These are phyloP conservation scores for Mobula birostris DNA, from an alignment of 2,113 vertebrate species.

Conservation along the genomic window DNA sequence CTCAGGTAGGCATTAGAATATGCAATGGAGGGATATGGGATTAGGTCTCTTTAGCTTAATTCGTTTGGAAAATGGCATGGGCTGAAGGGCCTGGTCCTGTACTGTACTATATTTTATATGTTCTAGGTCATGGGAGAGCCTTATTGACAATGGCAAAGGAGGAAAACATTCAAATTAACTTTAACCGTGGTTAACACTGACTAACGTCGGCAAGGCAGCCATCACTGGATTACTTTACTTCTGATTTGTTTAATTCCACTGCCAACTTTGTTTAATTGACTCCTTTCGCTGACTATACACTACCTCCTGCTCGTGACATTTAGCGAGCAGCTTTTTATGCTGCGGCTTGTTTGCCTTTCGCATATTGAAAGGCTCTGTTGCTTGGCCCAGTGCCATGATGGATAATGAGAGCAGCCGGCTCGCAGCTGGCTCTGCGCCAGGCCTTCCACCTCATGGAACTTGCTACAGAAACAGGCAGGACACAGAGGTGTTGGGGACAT, in stretches of 20 bases:
- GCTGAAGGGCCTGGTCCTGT: not conserved
- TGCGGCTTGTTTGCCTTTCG: not conserved
- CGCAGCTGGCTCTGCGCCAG: not conserved
- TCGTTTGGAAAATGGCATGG: not conserved
- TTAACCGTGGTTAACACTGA: not conserved
- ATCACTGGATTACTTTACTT: not conserved
- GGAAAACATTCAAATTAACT: not conserved
- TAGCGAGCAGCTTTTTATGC: not conserved
- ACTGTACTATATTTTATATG: no score
- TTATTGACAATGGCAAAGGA: not conserved
- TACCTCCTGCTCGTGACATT: not conserved
- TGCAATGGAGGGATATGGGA: not conserved
- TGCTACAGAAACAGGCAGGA: not conserved
- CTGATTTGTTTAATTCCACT: not conserved
- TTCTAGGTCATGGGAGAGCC: no score
- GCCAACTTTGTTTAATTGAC: conserved; percentile 16
- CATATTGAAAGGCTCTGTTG: not conserved
- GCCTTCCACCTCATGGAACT: not conserved
- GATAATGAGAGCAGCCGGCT: not conserved
- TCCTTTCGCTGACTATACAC: not conserved
- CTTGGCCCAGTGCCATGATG: not conserved
- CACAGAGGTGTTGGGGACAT: not conserved
- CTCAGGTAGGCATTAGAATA: not conserved
- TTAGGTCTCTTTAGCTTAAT: not conserved
- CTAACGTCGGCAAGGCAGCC: not conserved